Base-by-base conservation (phyloP, 1,140 invertebrate species). In the Chrysoperla carnea region DNA sequence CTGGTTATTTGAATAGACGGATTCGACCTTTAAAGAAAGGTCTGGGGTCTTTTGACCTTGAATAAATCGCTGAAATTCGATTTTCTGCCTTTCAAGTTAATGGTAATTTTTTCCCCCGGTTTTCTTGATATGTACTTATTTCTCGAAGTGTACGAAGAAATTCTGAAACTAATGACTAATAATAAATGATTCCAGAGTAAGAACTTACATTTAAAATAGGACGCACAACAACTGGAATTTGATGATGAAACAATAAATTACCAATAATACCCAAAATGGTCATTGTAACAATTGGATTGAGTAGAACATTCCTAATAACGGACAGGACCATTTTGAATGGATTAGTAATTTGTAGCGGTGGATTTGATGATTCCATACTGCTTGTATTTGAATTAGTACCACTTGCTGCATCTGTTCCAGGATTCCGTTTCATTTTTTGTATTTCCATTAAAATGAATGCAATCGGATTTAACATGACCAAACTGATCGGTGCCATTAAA, bases 271-370 rank as follows among this genome's bases (percentile, higher is more conserved):
- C 92, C 12, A 93, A 58, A n/a, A 85, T 60, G 1, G 92, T 95
- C 89, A 95, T 94, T 9, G 92, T 70, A 9, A 96, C 72, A 40
- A 96, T 73, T 1, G 93, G 93, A 68, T 97, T 96, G 2, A 78
- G 69, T 37, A 82, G 67, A 37, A 94, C 78, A 8, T 81, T 81
- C 60, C 78, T 80, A 1, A 64, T 36, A 1, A 74, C 62, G 14
- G 67, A 59, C 4, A 56, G 51, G 0, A 64, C 52, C 51, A 60
- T 44, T 43, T 55, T 69, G 9, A 57, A 63, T 52, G 42, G 62
- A 29, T 57, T 52, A 51, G 40, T 50, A 56, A 40, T 39, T 44
- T 40, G 46, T 6, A 53, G 49, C 15, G 57, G 51, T 5, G 36
- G 41, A 14, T 46, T 36, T 13, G 46, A 27, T 53, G 50, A 37